Evolutionary conservation across 1,140 invertebrate genomes (phyloP).

Genomic region (Lepidostoma basale): DNA sequence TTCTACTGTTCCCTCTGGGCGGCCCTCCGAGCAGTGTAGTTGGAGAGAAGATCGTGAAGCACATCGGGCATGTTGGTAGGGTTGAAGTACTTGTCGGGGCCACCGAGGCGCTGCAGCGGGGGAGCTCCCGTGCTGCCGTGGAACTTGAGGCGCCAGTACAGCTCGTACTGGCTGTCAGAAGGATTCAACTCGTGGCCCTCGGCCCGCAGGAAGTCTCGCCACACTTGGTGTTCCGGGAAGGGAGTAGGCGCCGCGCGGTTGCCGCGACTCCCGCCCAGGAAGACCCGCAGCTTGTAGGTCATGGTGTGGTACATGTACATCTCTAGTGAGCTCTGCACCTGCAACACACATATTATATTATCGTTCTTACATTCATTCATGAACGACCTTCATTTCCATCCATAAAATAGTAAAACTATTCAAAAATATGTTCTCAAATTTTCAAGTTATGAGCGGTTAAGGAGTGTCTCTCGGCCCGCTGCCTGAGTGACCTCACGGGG

Average conservation of each 20-base stretch:
- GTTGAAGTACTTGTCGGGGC: slow-evolving; percentile 38
- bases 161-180: slow-evolving; percentile 44
- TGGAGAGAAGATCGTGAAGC: slow-evolving; percentile 35
- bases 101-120: neutral
- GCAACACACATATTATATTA: slow-evolving; percentile 41
- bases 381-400: too few species aligned
- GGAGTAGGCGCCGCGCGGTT: slow-evolving; percentile 50
- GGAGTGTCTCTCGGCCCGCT: too few species aligned
- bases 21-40: slow-evolving; percentile 21
- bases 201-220: slow-evolving; percentile 38
- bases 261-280: slow-evolving; percentile 50
- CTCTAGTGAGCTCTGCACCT: slow-evolving; percentile 55
- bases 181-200: slow-evolving; percentile 33
- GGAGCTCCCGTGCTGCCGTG: neutral
- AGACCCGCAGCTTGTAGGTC: slow-evolving; percentile 56
- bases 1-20: too few species aligned
- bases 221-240: slow-evolving; percentile 31
- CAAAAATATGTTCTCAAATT: neutral
- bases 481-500: too few species aligned
- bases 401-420: too few species aligned
- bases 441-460: too few species aligned
- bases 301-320: slow-evolving; percentile 59
- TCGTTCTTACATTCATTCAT: neutral
- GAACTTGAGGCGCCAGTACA: slow-evolving; percentile 36
- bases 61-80: slow-evolving; percentile 41